Evolutionary conservation across 2,888 invertebrate species (phyloP).

Genomic region (Eristalis pertinax): DNA sequence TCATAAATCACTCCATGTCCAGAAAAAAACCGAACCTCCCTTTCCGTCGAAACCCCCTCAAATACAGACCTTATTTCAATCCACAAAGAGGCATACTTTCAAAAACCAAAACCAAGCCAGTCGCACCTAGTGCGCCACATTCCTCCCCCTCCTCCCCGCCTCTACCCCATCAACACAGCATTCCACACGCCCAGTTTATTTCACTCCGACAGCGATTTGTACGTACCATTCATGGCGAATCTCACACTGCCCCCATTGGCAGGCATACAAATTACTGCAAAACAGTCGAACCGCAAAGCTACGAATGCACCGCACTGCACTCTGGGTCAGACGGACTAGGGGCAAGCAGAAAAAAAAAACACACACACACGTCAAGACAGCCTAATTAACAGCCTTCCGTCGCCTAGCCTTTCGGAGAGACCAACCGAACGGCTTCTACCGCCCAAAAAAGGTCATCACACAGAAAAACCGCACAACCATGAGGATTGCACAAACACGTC

Average conservation of each 20-base stretch:
- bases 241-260: slow-evolving; percentile 51
- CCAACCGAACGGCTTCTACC: slow-evolving; percentile 7
- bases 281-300: slow-evolving; percentile 32
- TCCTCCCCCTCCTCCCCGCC: neutral
- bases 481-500: neutral
- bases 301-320: slow-evolving; percentile 33
- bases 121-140: neutral
- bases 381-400: slow-evolving; percentile 57
- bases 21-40: no score
- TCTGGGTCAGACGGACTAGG: slow-evolving; percentile 10
- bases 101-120: neutral
- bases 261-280: slow-evolving; percentile 52
- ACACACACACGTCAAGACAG: slow-evolving; percentile 17
- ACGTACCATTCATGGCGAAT: slow-evolving; percentile 28
- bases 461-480: slow-evolving; percentile 14
- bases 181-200: neutral
- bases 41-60: neutral
- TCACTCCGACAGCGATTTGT: slow-evolving; percentile 42
- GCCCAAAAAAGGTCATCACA: slow-evolving; percentile 36
- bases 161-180: no score
- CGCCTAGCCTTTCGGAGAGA: slow-evolving; percentile 27
- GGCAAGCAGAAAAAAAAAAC: slow-evolving; percentile 2
- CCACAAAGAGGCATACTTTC: neutral
- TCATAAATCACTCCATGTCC: no score
- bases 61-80: neutral